Conservation (phyloP, 2,113 vertebrate genomes). For the Acinonyx jubatus region DNA sequence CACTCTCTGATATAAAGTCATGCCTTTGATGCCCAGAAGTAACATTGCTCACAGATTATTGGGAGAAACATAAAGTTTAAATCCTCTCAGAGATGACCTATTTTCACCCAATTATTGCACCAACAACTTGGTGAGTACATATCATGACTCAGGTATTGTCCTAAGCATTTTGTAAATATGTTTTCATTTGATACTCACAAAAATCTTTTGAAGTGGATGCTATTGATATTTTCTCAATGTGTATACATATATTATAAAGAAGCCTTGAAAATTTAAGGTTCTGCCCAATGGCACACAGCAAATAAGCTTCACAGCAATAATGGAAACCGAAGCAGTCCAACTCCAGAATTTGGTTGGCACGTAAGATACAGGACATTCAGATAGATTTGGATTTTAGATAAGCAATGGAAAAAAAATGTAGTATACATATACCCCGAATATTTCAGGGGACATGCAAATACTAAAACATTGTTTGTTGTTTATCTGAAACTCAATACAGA, state of each 20-base stretch:
- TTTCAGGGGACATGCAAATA: not conserved
- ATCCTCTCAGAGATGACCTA: not conserved
- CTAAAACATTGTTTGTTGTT: not conserved
- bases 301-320: not conserved
- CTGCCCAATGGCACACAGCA: not conserved
- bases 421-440: not conserved
- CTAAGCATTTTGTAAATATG: not conserved
- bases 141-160: not conserved
- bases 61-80: not conserved
- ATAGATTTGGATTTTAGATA: not conserved
- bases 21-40: not conserved
- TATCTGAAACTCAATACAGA: not conserved
- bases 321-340: not conserved
- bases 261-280: not conserved
- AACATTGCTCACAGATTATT: not conserved
- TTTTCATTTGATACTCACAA: not conserved
- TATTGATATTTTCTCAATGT: not conserved
- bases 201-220: not conserved
- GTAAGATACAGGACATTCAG: not conserved
- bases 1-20: constrained; percentile 7
- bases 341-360: not conserved
- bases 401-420: not conserved
- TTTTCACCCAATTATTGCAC: not conserved
- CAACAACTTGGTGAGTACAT: not conserved
- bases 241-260: not conserved